phyloP scores from a whole-genome alignment of 2,797 vertebrate species.

The Clarias fuscus region DNA sequence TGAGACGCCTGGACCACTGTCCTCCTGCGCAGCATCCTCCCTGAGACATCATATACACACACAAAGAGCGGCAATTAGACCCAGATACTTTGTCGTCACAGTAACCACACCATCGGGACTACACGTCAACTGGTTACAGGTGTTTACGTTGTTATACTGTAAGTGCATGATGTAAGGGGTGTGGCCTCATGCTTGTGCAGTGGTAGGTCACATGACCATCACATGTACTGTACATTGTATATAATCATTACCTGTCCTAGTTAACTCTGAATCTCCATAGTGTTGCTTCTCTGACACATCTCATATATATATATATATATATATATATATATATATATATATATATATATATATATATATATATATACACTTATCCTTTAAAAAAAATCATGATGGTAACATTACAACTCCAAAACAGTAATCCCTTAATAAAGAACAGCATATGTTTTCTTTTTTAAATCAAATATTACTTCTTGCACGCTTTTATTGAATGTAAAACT shows the following conservation, averaged over 20 bases:
- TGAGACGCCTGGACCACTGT: conserved; percentile 87
- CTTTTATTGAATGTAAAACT: background rate
- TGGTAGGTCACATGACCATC: background rate
- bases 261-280: background rate
- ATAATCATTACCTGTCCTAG: background rate
- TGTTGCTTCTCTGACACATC: background rate
- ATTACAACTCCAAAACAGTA: background rate
- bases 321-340: too few relatives aligned
- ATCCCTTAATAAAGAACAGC: background rate
- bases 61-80: conserved; percentile 17
- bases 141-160: background rate
- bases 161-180: too few relatives aligned
- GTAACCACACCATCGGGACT: background rate
- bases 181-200: background rate
- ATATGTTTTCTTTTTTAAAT: background rate
- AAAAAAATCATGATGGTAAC: background rate
- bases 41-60: conserved; percentile 66
- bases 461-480: background rate
- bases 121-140: too few relatives aligned
- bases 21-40: conserved; percentile 88
- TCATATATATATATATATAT: too few relatives aligned
- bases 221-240: background rate
- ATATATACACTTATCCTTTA: background rate
- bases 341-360: too few relatives aligned
- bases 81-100: background rate